Conservation (phyloP, 1,140 invertebrate species). For the Sycophaga agraensis region DNA sequence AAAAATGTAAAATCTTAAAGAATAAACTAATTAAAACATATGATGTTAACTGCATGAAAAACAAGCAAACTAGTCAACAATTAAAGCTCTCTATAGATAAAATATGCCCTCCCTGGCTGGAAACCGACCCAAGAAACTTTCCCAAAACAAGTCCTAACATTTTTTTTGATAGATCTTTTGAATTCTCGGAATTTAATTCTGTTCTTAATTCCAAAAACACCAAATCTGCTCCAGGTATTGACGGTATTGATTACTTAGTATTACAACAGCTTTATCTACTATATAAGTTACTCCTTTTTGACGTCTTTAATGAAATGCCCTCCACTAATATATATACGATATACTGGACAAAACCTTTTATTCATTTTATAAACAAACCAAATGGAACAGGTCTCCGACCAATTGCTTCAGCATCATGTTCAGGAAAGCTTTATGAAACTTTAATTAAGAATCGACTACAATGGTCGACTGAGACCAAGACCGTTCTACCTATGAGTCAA, state of each 20-base stretch:
- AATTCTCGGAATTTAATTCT: not conserved
- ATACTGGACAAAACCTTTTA: slow-evolving; percentile 13
- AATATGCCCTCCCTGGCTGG: not conserved
- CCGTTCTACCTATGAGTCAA: not conserved
- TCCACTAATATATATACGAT: not conserved
- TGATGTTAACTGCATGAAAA: not conserved
- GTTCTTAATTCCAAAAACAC: not conserved
- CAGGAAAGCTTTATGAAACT: slow-evolving; percentile 23
- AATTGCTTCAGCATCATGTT: slow-evolving; percentile 27
- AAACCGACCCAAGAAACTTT: not conserved
- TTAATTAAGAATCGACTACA: slow-evolving; percentile 6
- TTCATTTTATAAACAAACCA: slow-evolving; percentile 23
- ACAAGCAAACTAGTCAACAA: not conserved
- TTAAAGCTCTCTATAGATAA: not conserved
- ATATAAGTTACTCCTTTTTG: slow-evolving; percentile 4
- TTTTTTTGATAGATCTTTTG: not conserved
- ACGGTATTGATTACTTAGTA: not conserved
- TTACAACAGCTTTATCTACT: not conserved
- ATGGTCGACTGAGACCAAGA: not conserved
- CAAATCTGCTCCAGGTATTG: not conserved
- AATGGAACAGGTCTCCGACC: slow-evolving; percentile 24
- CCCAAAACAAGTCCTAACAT: not conserved
- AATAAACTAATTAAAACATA: not conserved
- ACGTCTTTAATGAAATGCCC: slow-evolving; percentile 23
- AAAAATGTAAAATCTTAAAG: not conserved